Evolutionary conservation across 2,888 invertebrate species (phyloP).

Genomic region (Mythimna ferrago): DNA sequence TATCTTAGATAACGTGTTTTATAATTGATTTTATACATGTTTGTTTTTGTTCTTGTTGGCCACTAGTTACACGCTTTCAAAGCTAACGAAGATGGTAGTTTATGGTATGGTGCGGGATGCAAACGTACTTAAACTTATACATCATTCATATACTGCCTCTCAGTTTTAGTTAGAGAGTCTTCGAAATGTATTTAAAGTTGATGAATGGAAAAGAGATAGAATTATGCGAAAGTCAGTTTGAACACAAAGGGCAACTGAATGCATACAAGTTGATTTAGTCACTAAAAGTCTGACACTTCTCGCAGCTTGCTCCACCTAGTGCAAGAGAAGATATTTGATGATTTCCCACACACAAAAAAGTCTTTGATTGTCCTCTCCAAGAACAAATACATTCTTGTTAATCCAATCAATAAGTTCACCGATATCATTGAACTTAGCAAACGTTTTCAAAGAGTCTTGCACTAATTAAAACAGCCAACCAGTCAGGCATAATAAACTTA

Average conservation of each 20-base stretch:
- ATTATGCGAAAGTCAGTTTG: not conserved
- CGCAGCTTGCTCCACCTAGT: too few species aligned
- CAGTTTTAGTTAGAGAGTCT: too few species aligned
- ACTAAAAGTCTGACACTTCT: too few species aligned
- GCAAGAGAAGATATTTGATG: too few species aligned
- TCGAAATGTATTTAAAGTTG: not conserved
- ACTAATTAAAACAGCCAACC: constrained; percentile 51
- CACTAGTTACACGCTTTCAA: constrained; percentile 26
- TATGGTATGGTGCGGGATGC: constrained; percentile 13
- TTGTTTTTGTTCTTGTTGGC: constrained; percentile 46
- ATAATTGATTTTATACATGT: constrained; percentile 52
- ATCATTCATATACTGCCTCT: too few species aligned
- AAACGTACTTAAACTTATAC: not conserved
- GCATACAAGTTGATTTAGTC: too few species aligned
- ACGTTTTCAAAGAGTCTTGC: constrained; percentile 40
- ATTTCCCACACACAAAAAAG: too few species aligned
- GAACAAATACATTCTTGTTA: constrained; percentile 13
- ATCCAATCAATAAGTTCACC: constrained; percentile 21
- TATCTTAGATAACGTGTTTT: constrained; percentile 65
- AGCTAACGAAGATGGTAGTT: constrained; percentile 23
- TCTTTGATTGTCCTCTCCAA: not conserved
- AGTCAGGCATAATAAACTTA: constrained; percentile 52
- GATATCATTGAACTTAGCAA: constrained; percentile 36
- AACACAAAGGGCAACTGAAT: too few species aligned
- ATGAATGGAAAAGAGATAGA: not conserved